These are phyloP conservation scores for Dendrocincla tyrannina DNA, from an alignment of 2,797 vertebrate genomes.

Conservation along the genomic window DNA sequence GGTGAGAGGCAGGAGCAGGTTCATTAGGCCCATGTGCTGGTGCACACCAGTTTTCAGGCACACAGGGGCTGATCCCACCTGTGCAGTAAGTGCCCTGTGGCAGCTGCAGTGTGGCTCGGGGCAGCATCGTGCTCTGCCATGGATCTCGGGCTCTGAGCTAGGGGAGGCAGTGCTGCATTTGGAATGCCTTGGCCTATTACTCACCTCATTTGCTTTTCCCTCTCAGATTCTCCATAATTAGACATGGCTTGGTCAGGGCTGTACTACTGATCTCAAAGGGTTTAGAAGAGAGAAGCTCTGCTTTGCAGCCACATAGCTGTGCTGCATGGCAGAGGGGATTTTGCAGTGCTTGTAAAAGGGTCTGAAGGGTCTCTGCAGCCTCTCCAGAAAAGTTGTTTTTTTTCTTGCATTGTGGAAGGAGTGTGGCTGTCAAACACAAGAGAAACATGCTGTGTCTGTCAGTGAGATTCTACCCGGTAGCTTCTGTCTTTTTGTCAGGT, in stretches of 20 bases:
- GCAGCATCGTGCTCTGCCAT: neutral
- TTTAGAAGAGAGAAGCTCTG: neutral
- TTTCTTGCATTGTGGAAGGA: neutral
- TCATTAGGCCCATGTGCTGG: neutral
- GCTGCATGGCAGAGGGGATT: neutral
- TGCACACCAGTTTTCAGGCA: neutral
- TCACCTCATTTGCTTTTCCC: neutral
- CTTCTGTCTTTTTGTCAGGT: neutral
- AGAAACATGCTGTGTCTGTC: neutral
- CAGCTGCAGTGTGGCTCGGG: neutral
- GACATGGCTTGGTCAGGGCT: neutral
- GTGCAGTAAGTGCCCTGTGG: neutral
- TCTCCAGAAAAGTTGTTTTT: neutral
- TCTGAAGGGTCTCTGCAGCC: neutral
- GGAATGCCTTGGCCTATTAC: neutral
- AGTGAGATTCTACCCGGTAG: neutral
- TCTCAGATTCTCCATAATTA: neutral
- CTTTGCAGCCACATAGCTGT: neutral
- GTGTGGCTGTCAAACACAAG: neutral
- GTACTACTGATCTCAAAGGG: neutral
- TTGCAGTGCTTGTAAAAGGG: neutral
- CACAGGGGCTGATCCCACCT: neutral
- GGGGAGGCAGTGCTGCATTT: neutral
- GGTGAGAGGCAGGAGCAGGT: neutral
- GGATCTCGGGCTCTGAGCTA: neutral